phyloP scores from a whole-genome alignment of 2,888 invertebrate genomes.

The Omphaloscelis lunosa region DNA sequence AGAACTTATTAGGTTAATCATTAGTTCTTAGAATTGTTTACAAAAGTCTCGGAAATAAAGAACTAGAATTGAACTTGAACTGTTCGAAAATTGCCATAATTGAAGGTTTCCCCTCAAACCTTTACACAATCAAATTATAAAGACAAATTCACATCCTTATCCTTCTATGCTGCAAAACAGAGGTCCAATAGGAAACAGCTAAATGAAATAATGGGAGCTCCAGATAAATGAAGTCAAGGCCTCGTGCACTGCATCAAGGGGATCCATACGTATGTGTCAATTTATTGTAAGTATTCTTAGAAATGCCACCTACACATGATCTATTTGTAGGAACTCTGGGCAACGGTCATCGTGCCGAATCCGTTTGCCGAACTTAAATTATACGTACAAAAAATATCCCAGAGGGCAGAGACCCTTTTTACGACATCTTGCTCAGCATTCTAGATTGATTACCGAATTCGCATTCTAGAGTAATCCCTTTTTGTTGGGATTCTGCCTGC shows the following conservation, averaged over 20 bases:
- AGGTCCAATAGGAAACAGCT: constrained; percentile 59
- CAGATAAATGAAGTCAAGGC: constrained; percentile 69
- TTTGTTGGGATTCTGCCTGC: constrained; percentile 5
- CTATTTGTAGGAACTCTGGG: constrained; percentile 84
- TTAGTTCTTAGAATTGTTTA: neutral
- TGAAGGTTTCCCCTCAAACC: neutral
- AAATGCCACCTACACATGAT: constrained; percentile 84
- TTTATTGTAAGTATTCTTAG: constrained; percentile 83
- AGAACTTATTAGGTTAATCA: neutral
- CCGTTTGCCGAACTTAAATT: constrained; percentile 65
- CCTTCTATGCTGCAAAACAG: constrained; percentile 39
- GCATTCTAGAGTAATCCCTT: constrained; percentile 4
- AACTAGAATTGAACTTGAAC: neutral
- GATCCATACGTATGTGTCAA: constrained; percentile 66
- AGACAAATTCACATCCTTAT: constrained; percentile 33
- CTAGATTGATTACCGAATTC: constrained; percentile 34
- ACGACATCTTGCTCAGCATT: constrained; percentile 1
- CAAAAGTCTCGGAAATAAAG: neutral
- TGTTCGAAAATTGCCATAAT: neutral
- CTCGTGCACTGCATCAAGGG: constrained; percentile 63
- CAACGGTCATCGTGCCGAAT: constrained; percentile 82
- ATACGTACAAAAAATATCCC: constrained; percentile 47
- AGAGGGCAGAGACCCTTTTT: constrained; percentile 51
- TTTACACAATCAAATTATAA: constrained; percentile 15
- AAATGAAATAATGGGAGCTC: constrained; percentile 67